Conservation (phyloP, 2,888 invertebrate genomes). For the Poecilobothrus nobilitatus region DNA sequence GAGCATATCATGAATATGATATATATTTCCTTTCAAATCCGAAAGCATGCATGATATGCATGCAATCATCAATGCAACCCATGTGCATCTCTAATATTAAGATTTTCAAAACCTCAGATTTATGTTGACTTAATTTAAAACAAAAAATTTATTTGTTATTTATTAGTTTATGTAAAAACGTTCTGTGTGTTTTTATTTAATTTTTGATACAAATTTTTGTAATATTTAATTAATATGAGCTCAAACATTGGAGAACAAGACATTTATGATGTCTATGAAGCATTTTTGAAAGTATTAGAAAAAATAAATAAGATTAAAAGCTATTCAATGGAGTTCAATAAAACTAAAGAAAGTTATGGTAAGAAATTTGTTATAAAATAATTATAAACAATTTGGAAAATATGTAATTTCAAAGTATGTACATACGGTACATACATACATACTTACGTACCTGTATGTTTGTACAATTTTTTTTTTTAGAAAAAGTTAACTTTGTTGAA, state of each 20-base stretch:
- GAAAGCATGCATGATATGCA: too few species aligned
- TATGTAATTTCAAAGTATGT: too few species aligned
- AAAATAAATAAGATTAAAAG: conserved; percentile 39
- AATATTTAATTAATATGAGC: background rate
- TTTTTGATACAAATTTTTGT: background rate
- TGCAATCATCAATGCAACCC: too few species aligned
- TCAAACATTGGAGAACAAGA: conserved; percentile 26
- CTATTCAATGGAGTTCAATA: conserved; percentile 39
- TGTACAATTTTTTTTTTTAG: background rate
- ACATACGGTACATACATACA: too few species aligned
- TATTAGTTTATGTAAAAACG: background rate
- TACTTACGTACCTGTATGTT: too few species aligned
- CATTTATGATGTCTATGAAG: conserved; percentile 41
- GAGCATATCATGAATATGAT: too few species aligned
- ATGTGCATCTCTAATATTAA: too few species aligned
- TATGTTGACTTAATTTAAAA: background rate
- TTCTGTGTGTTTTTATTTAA: too few species aligned
- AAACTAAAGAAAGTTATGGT: conserved; percentile 36
- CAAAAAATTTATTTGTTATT: background rate
- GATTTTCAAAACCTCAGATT: too few species aligned
- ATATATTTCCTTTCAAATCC: too few species aligned
- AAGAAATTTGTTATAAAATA: conserved; percentile 22
- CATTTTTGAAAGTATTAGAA: conserved; percentile 37
- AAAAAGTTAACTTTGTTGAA: conserved; percentile 36
- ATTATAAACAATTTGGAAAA: background rate